These are phyloP conservation scores for Temnothorax ravouxi DNA, from an alignment of 2,888 invertebrate genomes.

Conservation along the genomic window DNA sequence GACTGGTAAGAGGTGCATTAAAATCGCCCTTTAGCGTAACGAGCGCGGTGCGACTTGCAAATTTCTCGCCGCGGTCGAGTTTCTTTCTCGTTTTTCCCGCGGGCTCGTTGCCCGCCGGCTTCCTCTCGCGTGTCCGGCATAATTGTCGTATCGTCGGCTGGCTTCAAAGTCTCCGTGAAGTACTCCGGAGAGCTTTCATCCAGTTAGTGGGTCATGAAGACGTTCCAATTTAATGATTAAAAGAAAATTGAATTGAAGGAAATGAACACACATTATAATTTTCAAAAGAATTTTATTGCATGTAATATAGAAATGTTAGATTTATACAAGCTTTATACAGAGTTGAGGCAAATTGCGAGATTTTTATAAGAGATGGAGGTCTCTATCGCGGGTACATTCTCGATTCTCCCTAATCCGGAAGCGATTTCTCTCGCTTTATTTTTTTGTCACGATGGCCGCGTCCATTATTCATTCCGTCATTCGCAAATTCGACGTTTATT, in stretches of 20 bases:
- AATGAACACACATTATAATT: background rate
- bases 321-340: background rate
- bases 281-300: background rate
- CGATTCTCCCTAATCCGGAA: background rate
- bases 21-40: conserved; percentile 29
- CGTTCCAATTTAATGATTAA: background rate
- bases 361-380: background rate
- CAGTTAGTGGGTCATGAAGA: conserved; percentile 8
- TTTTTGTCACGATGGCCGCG: conserved; percentile 18
- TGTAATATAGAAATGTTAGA: background rate
- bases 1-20: conserved; percentile 15
- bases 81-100: conserved; percentile 36
- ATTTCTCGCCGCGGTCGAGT: conserved; percentile 34
- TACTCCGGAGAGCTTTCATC: conserved; percentile 38
- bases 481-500: conserved; percentile 47
- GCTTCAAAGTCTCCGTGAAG: background rate
- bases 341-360: background rate
- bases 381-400: background rate
- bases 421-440: background rate
- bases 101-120: conserved; percentile 12
- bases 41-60: conserved; percentile 52
- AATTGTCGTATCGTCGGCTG: conserved; percentile 36
- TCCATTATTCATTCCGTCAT: conserved; percentile 50
- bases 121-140: conserved; percentile 28
- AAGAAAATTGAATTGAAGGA: background rate